Percentiles rank a stretch among this genome's conserved stretches.
phyloP scores from a whole-genome alignment of 2,113 vertebrate species.

The Dissostichus mawsoni region DNA sequence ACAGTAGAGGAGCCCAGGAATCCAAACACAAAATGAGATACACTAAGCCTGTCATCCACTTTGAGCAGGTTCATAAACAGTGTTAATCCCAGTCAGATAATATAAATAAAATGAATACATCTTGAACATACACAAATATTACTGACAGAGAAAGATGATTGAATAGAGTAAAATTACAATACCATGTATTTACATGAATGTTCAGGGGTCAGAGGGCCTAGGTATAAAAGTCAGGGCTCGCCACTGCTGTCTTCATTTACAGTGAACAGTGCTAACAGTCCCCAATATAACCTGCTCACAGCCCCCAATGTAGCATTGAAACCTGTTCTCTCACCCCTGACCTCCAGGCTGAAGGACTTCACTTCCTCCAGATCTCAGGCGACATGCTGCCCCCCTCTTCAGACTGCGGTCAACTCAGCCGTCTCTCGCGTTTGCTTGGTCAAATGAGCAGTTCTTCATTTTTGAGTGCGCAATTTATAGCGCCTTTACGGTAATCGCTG shows the following conservation, averaged over 20 bases:
- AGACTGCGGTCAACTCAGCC: neutral
- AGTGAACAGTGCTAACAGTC: conserved; percentile 56
- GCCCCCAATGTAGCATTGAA: conserved; percentile 21
- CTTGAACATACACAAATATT: neutral
- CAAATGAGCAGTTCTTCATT: no score
- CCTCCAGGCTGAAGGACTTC: neutral
- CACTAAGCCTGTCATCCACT: neutral
- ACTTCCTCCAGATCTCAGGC: conserved; percentile 40
- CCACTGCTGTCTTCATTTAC: conserved; percentile 71
- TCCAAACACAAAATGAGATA: neutral
- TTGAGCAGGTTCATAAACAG: conserved; percentile 10
- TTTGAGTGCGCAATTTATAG: no score
- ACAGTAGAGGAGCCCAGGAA: neutral
- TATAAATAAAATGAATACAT: neutral
- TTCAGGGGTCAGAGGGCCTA: conserved; percentile 2
- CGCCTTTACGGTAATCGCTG: no score
- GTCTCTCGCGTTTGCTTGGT: no score
- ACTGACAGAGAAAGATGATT: conserved; percentile 24
- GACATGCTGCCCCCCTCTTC: conserved; percentile 90
- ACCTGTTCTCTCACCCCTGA: neutral
- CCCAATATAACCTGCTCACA: neutral
- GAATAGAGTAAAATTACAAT: conserved; percentile 20
- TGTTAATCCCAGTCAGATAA: neutral
- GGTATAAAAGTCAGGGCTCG: neutral
- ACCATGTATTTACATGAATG: conserved; percentile 41